Conservation (phyloP, 2,113 vertebrate genomes). For the Rhodinocichla rosea region DNA sequence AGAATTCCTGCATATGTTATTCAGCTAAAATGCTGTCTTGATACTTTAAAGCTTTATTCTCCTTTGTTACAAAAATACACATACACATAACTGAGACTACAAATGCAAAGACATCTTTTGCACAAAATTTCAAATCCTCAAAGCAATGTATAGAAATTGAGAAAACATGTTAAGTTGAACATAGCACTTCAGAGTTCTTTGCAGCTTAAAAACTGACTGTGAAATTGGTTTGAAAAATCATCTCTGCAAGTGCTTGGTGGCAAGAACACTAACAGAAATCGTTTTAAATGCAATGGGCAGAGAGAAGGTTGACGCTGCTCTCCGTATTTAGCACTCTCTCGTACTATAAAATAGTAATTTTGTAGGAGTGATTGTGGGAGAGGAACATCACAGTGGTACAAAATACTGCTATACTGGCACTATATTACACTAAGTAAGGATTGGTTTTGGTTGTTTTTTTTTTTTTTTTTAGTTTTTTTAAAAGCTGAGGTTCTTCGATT, state of each 20-base stretch:
- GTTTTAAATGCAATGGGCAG: neutral
- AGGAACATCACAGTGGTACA: slow-evolving; percentile 12
- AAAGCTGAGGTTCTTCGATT: neutral
- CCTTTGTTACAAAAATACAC: slow-evolving; percentile 19
- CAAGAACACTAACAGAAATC: slow-evolving; percentile 28
- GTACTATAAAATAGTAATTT: neutral
- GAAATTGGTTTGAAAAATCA: slow-evolving; percentile 28
- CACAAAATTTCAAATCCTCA: slow-evolving; percentile 30
- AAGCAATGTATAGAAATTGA: slow-evolving; percentile 29
- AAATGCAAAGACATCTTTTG: slow-evolving; percentile 22
- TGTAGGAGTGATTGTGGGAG: neutral
- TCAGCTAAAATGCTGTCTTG: slow-evolving; percentile 49
- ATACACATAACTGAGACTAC: neutral
- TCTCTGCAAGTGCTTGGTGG: slow-evolving; percentile 11
- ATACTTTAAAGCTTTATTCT: slow-evolving; percentile 48
- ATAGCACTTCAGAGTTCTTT: neutral
- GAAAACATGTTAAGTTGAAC: slow-evolving; percentile 2
- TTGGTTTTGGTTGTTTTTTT: too few relatives aligned
- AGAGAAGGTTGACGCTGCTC: neutral
- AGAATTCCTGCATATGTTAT: slow-evolving; percentile 21
- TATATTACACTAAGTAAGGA: neutral
- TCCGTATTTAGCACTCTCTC: neutral
- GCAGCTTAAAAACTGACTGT: slow-evolving; percentile 15
- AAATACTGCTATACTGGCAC: slow-evolving; percentile 17
- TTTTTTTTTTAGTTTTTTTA: neutral